Evolutionary conservation across 2,888 invertebrate genomes (phyloP).

Genomic region (Chaitophorus viminalis): DNA sequence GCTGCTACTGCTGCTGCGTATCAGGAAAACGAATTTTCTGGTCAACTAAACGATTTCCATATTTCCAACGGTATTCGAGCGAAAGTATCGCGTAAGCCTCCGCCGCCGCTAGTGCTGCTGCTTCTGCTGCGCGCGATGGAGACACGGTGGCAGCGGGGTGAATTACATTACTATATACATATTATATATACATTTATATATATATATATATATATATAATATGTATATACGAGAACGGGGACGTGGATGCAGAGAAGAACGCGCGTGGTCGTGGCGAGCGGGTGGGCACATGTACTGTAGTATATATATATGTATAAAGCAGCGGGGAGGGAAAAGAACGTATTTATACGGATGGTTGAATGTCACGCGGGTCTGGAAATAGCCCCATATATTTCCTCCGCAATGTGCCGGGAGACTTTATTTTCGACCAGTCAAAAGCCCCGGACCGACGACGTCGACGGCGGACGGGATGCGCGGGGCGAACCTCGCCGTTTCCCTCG

Average conservation of each 20-base stretch:
- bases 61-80: slow-evolving; percentile 59
- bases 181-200: not conserved
- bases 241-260: not conserved
- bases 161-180: not conserved
- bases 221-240: not conserved
- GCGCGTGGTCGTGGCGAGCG: not conserved
- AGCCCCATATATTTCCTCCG: slow-evolving; percentile 62
- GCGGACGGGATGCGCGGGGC: too few relatives aligned
- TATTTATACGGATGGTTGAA: slow-evolving; percentile 62
- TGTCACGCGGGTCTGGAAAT: slow-evolving; percentile 62
- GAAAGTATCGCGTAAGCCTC: slow-evolving; percentile 54
- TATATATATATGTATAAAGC: too few relatives aligned
- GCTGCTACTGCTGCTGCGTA: not conserved
- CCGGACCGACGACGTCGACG: slow-evolving; percentile 31
- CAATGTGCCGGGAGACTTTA: slow-evolving; percentile 61
- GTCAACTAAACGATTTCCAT: slow-evolving; percentile 62
- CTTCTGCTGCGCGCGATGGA: not conserved
- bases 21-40: slow-evolving; percentile 59
- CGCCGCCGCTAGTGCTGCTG: not conserved
- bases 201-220: not conserved
- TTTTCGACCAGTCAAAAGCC: slow-evolving; percentile 62
- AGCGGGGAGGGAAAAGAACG: slow-evolving; percentile 30
- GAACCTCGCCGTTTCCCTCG: slow-evolving; percentile 43
- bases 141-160: not conserved
- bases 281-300: too few relatives aligned